Evolutionary conservation across 1,140 invertebrate genomes (phyloP).

Genomic region (Calliphora vicina): DNA sequence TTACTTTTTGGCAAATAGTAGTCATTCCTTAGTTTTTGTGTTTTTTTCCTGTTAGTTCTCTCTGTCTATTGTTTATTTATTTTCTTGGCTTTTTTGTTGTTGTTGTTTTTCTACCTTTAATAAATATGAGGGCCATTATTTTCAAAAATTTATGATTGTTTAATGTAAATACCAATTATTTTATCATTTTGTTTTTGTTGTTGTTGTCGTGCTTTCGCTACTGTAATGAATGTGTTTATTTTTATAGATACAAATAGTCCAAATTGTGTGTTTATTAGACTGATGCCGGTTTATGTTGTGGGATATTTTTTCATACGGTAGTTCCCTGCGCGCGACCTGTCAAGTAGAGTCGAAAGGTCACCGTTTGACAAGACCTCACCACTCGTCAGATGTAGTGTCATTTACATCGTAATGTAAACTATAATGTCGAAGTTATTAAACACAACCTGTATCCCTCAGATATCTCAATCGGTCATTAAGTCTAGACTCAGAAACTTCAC

Average conservation of each 20-base stretch:
- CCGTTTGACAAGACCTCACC: too few relatives aligned
- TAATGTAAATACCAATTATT: constrained; percentile 31
- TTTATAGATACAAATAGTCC: not conserved
- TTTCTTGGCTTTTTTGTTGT: not conserved
- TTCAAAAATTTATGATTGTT: constrained; percentile 25
- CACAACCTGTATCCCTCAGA: too few relatives aligned
- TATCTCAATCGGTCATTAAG: too few relatives aligned
- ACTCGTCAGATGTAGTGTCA: too few relatives aligned
- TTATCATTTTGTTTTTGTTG: not conserved
- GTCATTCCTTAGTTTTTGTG: not conserved
- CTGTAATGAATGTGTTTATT: not conserved
- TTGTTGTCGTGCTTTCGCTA: not conserved
- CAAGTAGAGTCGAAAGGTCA: too few relatives aligned
- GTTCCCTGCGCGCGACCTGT: too few relatives aligned
- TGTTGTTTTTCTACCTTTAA: not conserved
- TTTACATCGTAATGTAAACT: too few relatives aligned
- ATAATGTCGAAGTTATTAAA: too few relatives aligned
- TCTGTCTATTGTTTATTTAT: not conserved
- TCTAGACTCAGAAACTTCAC: too few relatives aligned
- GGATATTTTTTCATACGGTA: too few relatives aligned
- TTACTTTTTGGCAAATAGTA: not conserved
- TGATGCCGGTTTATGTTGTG: too few relatives aligned
- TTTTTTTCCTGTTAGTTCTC: not conserved
- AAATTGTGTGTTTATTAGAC: not conserved
- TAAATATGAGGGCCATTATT: constrained; percentile 16